Percentiles rank a stretch among this genome's conserved stretches.
phyloP scores from a whole-genome alignment of 1,140 invertebrate genomes.

The Brachionus rubens region DNA sequence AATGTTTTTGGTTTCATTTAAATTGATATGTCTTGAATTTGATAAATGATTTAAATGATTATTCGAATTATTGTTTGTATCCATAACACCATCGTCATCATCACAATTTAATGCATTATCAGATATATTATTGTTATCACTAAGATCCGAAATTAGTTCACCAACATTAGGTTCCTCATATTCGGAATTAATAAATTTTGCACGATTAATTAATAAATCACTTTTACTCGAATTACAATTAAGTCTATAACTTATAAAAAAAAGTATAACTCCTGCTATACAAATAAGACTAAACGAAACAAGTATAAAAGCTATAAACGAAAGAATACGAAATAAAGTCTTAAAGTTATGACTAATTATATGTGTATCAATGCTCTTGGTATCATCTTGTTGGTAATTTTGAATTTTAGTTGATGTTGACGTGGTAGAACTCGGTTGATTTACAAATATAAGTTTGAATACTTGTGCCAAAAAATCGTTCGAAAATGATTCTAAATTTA shows the following conservation, averaged over 20 bases:
- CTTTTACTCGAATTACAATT: neutral
- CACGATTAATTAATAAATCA: too few species aligned
- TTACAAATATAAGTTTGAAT: neutral
- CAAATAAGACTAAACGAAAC: conserved; percentile 29
- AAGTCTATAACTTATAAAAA: neutral
- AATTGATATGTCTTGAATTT: neutral
- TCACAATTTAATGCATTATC: too few species aligned
- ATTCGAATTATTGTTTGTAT: conserved; percentile 18
- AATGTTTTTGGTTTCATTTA: too few species aligned
- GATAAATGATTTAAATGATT: neutral
- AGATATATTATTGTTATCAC: too few species aligned
- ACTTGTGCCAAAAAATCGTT: neutral
- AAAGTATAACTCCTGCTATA: neutral
- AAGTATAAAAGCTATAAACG: conserved; percentile 29
- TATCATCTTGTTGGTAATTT: neutral
- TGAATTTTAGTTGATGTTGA: neutral
- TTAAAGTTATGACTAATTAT: conserved; percentile 26
- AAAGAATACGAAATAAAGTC: conserved; percentile 1
- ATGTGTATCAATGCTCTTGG: neutral
- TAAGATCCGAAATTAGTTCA: too few species aligned
- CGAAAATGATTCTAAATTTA: neutral
- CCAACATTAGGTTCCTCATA: too few species aligned
- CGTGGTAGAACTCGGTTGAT: neutral
- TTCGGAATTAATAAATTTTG: too few species aligned
- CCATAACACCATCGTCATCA: neutral